Evolutionary conservation across 2,888 invertebrate species (phyloP), one percentile per base, ranked within the genome.

Genomic region (Leptogaster cylindrica): DNA sequence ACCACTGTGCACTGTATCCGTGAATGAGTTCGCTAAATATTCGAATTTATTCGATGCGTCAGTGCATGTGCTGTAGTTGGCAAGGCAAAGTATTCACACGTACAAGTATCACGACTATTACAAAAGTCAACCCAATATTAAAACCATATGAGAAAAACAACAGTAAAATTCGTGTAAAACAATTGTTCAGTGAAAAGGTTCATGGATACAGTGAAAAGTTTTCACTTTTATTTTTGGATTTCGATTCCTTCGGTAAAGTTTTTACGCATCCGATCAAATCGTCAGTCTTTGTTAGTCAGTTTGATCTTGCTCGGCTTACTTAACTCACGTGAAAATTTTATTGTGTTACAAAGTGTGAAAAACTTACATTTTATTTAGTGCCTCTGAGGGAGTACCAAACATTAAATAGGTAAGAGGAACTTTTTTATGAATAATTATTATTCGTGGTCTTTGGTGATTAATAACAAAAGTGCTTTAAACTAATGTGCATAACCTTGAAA

Each of bases 221-320:
- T 36, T 36, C 39, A 36, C 39, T 36, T 36, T 36, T 36, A 36
- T 36, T 6, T 36, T 36, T 36, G 39, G 39, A 36, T 36, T 36
- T 36, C 12, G 3, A 36, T 36, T 36, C 39, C 39, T 36, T 36
- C 39, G n/a, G n/a, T n/a, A n/a, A n/a, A n/a, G n/a, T n/a, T n/a
- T n/a, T n/a, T n/a, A n/a, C n/a, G n/a, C n/a, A 36, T 36, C 39
- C n/a, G 39, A 36, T 36, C 39, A 36, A n/a, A 36, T 36, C 39
- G 39, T 36, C 39, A 36, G 39, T 36, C 3, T 36, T 36, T 36
- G 39, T 36, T n/a, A n/a, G n/a, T n/a, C n/a, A n/a, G n/a, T n/a
- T n/a, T n/a, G n/a, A n/a, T n/a, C n/a, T n/a, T n/a, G 39, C 39
- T 36, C 39, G n/a, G 12, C 39, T 6, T n/a, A 36, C 39, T 36